Conservation (phyloP, 2,888 invertebrate genomes). For the Liodrosophila aerea region DNA sequence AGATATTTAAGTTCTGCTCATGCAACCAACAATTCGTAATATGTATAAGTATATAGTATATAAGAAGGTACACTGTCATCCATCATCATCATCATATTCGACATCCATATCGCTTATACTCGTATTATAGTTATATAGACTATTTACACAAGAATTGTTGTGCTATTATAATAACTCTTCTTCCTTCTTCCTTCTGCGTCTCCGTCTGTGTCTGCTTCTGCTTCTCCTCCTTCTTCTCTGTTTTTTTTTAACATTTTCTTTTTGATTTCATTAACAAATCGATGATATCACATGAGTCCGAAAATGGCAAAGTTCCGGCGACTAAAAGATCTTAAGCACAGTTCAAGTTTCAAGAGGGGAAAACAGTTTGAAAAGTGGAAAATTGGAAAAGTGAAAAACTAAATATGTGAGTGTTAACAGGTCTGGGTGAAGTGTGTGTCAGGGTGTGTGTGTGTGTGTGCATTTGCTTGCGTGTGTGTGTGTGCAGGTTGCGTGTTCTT, state of each 20-base stretch:
- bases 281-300: constrained; percentile 82
- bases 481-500: constrained; percentile 62
- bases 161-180: constrained; percentile 29
- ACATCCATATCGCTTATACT: constrained; percentile 55
- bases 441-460: constrained; percentile 15
- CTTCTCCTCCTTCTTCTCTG: constrained; percentile 9
- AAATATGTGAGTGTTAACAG: background rate
- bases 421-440: background rate
- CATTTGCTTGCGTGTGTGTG: constrained; percentile 28
- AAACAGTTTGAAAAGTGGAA: constrained; percentile 11
- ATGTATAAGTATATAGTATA: constrained; percentile 28
- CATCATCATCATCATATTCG: constrained; percentile 22
- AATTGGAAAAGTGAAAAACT: constrained; percentile 17
- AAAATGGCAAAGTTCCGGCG: constrained; percentile 81
- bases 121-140: constrained; percentile 65
- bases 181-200: constrained; percentile 25
- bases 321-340: constrained; percentile 73
- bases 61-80: constrained; percentile 52
- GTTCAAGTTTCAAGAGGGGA: constrained; percentile 28
- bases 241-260: constrained; percentile 60
- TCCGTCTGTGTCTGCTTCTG: constrained; percentile 27
- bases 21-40: constrained; percentile 48
- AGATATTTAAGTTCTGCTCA: constrained; percentile 69
- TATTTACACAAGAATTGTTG: constrained; percentile 65
- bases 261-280: constrained; percentile 66